Percentiles rank a stretch among this genome's conserved stretches.
Conservation (phyloP, 2,888 invertebrate genomes). For the Drosophila helvetica region DNA sequence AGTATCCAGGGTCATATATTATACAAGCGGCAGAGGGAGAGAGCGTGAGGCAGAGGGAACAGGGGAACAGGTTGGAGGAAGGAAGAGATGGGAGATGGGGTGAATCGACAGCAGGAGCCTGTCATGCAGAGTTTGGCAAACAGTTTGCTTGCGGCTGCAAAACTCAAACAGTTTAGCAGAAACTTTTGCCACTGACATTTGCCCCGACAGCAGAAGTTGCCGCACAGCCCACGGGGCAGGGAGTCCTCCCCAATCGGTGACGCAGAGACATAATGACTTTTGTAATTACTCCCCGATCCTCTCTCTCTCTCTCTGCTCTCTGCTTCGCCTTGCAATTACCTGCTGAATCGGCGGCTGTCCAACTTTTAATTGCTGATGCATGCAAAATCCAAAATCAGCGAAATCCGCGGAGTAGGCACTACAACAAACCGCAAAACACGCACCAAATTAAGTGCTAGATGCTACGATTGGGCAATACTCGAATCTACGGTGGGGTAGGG, state of each 20-base stretch:
- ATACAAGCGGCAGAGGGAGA: not conserved
- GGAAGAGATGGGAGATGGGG: not conserved
- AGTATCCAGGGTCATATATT: not conserved
- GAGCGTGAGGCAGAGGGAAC: not conserved
- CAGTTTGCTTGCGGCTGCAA: conserved; percentile 61
- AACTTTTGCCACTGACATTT: conserved; percentile 54
- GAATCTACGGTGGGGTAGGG: too few species aligned
- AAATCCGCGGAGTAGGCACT: conserved; percentile 27
- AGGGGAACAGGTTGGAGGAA: not conserved
- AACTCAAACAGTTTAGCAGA: conserved; percentile 63
- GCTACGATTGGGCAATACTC: not conserved
- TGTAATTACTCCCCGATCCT: conserved; percentile 57
- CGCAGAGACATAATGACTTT: conserved; percentile 68
- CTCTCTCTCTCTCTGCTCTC: conserved; percentile 14
- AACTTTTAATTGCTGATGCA: conserved; percentile 77
- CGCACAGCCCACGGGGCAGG: not conserved
- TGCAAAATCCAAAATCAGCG: conserved; percentile 63
- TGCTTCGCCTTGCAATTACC: conserved; percentile 57
- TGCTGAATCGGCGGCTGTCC: conserved; percentile 62
- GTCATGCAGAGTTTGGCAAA: conserved; percentile 62
- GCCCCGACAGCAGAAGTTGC: conserved; percentile 28
- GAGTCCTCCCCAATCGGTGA: conserved; percentile 22
- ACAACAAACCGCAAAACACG: conserved; percentile 29
- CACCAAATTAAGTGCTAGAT: conserved; percentile 25
- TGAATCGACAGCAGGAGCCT: conserved; percentile 9